phyloP scores from a whole-genome alignment of 2,797 vertebrate genomes.

The Choloepus didactylus region DNA sequence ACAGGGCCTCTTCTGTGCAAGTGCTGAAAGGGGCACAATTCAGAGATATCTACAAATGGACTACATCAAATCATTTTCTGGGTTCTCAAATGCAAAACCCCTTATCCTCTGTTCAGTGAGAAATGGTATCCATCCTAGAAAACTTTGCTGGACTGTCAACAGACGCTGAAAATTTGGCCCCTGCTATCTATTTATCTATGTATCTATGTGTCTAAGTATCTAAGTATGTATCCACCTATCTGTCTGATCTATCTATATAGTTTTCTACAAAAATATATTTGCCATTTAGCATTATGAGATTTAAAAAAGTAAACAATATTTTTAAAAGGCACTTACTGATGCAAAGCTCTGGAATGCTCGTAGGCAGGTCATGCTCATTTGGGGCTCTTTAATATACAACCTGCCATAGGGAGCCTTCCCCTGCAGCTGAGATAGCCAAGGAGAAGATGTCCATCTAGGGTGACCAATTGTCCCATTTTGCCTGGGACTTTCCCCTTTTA shows the following conservation, averaged over 20 bases:
- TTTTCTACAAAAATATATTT: constrained; percentile 16
- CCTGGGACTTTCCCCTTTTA: background rate
- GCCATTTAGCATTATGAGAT: background rate
- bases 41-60: background rate
- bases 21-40: background rate
- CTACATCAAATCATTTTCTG: background rate
- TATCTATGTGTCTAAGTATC: background rate
- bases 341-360: background rate
- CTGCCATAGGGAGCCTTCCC: background rate
- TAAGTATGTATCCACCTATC: too few species aligned
- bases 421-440: background rate
- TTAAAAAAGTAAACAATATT: background rate
- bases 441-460: background rate
- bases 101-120: background rate
- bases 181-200: background rate
- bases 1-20: background rate
- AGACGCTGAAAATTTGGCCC: background rate
- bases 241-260: background rate
- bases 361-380: background rate
- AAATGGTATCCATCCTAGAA: background rate
- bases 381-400: background rate
- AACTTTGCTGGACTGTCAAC: background rate
- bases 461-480: background rate
- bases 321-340: background rate
- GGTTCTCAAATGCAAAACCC: background rate